phyloP scores from a whole-genome alignment of 2,888 invertebrate genomes.

The Axea sp. region DNA sequence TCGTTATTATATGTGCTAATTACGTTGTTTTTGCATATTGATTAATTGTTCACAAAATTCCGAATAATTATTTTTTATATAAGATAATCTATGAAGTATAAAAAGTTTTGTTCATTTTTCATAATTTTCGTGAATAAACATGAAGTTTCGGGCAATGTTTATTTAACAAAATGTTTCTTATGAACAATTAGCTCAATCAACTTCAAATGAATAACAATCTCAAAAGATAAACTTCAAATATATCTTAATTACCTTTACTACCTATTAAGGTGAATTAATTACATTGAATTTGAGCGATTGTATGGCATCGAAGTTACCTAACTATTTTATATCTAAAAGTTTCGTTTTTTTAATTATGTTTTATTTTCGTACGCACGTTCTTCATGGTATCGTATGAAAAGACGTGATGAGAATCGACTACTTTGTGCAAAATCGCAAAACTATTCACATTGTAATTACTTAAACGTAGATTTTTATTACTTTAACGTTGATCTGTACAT shows the following conservation, averaged over 20 bases:
- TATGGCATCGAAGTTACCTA: slow-evolving; percentile 66
- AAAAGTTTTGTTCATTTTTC: no score
- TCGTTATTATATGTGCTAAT: slow-evolving; percentile 47
- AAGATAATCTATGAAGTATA: no score
- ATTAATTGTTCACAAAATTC: slow-evolving; percentile 1
- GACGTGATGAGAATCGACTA: slow-evolving; percentile 43
- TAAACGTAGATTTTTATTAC: slow-evolving; percentile 31
- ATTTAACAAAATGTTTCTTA: slow-evolving; percentile 2
- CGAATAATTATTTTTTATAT: not conserved
- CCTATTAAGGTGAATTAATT: slow-evolving; percentile 68
- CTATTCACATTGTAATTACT: slow-evolving; percentile 50
- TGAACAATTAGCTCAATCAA: not conserved
- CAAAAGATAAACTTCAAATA: slow-evolving; percentile 23
- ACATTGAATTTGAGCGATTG: slow-evolving; percentile 74
- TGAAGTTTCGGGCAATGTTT: slow-evolving; percentile 15
- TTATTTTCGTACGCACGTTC: slow-evolving; percentile 44
- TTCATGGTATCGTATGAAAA: slow-evolving; percentile 44
- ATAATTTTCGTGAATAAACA: no score
- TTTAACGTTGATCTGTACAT: slow-evolving; percentile 55
- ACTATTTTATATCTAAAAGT: slow-evolving; percentile 65
- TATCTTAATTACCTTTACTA: slow-evolving; percentile 47
- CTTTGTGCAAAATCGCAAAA: slow-evolving; percentile 60
- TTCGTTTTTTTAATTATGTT: no score
- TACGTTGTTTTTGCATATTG: slow-evolving; percentile 10
- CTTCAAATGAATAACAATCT: slow-evolving; percentile 30